Conservation (phyloP, 2,113 vertebrate genomes). For the human region GRCh38 chr13:30026001-30026500, state of each 20-base stretch:
- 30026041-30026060: not conserved
- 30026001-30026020: too few relatives aligned
- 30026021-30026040: not conserved
- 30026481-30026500: not conserved
- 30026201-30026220: not conserved
- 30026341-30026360: not conserved
- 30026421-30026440: not conserved
- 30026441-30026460: not conserved
- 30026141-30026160: not conserved
- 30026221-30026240: too few relatives aligned
- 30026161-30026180: not conserved
- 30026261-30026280: not conserved
- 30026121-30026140: accelerated
- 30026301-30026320: not conserved
- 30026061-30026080: too few relatives aligned
- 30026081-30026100: not conserved
- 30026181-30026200: not conserved
- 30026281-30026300: not conserved
- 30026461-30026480: not conserved
- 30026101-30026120: accelerated
- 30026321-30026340: not conserved
- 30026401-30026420: not conserved
- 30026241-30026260: not conserved
- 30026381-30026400: not conserved
- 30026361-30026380: not conserved